Evolutionary conservation across 2,888 invertebrate species (phyloP).

Genomic region (Actias luna): DNA sequence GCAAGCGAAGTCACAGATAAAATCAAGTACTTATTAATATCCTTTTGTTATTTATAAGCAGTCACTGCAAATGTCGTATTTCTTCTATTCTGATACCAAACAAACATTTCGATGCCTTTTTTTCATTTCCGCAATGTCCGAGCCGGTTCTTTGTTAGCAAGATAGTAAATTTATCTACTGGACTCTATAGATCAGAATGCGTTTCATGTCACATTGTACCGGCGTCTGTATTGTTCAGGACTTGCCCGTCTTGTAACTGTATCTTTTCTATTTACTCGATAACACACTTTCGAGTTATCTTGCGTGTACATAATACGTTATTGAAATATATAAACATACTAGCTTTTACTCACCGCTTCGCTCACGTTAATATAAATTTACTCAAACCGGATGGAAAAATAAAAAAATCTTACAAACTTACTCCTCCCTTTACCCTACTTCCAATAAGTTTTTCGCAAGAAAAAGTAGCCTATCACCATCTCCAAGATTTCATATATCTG

Average conservation of each 20-base stretch:
- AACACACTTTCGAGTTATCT: background rate
- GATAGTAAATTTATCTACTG: background rate
- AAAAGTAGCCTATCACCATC: no score
- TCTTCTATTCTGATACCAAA: background rate
- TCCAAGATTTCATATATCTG: no score
- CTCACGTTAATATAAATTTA: no score
- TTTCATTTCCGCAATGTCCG: background rate
- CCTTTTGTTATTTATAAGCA: background rate
- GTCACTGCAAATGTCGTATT: background rate
- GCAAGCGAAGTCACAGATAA: no score
- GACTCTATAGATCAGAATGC: background rate
- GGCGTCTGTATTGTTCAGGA: background rate
- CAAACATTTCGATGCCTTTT: background rate
- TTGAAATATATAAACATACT: no score
- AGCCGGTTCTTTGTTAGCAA: background rate
- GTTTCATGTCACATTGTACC: constrained; percentile 1
- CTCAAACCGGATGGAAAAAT: no score
- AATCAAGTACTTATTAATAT: background rate
- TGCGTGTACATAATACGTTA: no score
- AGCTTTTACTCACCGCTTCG: no score
- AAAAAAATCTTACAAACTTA: no score
- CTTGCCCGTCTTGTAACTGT: background rate
- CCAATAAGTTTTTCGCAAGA: no score
- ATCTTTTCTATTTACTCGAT: background rate
- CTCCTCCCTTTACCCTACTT: no score